These are phyloP conservation scores for Megamerina dolium DNA, from an alignment of 2,888 invertebrate genomes.

Conservation along the genomic window DNA sequence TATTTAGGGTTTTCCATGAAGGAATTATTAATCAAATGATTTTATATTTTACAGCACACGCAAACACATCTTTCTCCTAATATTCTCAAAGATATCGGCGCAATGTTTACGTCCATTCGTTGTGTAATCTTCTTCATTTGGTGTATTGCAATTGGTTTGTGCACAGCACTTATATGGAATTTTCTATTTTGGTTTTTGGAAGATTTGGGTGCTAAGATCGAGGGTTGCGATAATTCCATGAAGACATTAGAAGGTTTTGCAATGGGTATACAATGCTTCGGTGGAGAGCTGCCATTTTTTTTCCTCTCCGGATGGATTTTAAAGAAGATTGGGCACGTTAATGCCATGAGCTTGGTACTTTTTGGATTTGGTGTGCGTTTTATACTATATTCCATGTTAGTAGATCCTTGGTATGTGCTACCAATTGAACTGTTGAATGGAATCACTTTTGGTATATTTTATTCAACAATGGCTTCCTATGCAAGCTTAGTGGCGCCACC, in stretches of 20 bases:
- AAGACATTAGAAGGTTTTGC: slow-evolving; percentile 70
- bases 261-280: slow-evolving; percentile 72
- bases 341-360: slow-evolving; percentile 77
- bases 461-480: slow-evolving; percentile 83
- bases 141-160: slow-evolving; percentile 75
- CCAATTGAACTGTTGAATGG: slow-evolving; percentile 84
- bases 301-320: slow-evolving; percentile 74
- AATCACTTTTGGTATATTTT: slow-evolving; percentile 81
- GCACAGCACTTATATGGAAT: slow-evolving; percentile 80
- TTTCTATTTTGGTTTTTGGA: slow-evolving; percentile 83
- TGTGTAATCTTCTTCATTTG: slow-evolving; percentile 71
- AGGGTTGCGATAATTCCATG: slow-evolving; percentile 53
- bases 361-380: slow-evolving; percentile 75
- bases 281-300: slow-evolving; percentile 82
- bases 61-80: slow-evolving; percentile 61
- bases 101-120: slow-evolving; percentile 59
- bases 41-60: slow-evolving; percentile 52
- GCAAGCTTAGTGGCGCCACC: slow-evolving; percentile 76
- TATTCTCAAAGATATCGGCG: slow-evolving; percentile 63
- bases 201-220: slow-evolving; percentile 54
- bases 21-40: not conserved
- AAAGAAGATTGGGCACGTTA: slow-evolving; percentile 71
- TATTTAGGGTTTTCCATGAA: too few relatives aligned
- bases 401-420: slow-evolving; percentile 77
- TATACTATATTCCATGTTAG: slow-evolving; percentile 71